Conservation (phyloP, 1,140 invertebrate genomes). For the Geopemphigus sp. region DNA sequence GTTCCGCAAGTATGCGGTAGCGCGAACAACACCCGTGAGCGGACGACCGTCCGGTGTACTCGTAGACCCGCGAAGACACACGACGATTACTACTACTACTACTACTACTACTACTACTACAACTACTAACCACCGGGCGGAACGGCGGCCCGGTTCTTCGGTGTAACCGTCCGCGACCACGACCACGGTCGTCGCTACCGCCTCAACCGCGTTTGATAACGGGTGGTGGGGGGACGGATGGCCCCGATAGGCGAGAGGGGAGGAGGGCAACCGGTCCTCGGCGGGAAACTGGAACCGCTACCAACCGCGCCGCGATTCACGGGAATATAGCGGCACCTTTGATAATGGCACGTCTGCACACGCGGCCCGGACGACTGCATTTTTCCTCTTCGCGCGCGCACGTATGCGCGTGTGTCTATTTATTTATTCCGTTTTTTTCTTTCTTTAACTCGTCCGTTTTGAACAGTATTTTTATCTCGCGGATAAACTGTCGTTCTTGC, state of each 20-base stretch:
- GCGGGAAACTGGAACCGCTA: conserved; percentile 44
- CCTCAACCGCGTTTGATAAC: neutral
- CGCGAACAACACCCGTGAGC: conserved; percentile 14
- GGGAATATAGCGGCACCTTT: conserved; percentile 44
- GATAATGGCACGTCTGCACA: conserved; percentile 36
- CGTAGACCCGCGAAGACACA: conserved; percentile 35
- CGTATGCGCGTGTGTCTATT: too few relatives aligned
- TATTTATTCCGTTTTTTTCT: neutral
- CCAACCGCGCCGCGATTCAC: conserved; percentile 43
- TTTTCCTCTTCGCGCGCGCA: conserved; percentile 6
- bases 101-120: too few relatives aligned
- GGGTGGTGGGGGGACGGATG: too few relatives aligned
- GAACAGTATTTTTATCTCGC: conserved; percentile 28
- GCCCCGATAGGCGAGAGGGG: too few relatives aligned
- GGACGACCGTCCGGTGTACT: neutral
- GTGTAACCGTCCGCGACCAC: conserved; percentile 17
- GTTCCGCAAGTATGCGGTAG: too few relatives aligned
- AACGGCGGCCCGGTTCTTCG: conserved; percentile 19
- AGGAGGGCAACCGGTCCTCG: conserved; percentile 33
- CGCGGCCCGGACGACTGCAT: conserved; percentile 31
- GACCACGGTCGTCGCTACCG: neutral
- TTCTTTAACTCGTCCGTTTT: conserved; percentile 31
- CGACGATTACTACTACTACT: too few relatives aligned
- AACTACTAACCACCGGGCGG: conserved; percentile 10
- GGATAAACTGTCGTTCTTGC: neutral